phyloP scores from a whole-genome alignment of 1,140 invertebrate species.

The Manduca sexta region DNA sequence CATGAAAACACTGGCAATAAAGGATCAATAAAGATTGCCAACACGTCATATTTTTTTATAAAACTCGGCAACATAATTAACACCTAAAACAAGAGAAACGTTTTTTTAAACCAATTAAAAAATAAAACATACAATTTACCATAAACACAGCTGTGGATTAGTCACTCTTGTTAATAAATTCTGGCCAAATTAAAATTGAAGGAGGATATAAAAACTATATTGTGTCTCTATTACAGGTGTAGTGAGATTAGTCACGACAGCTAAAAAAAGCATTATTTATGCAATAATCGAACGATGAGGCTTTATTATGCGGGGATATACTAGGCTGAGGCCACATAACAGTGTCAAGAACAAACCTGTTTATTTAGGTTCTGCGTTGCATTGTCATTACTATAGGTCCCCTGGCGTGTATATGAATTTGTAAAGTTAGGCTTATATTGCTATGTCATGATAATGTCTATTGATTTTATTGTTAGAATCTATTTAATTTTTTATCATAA shows the following conservation, averaged over 20 bases:
- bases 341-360: slow-evolving; percentile 32
- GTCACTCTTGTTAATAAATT: slow-evolving; percentile 3
- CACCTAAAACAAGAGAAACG: no score
- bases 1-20: no score
- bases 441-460: no score
- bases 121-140: neutral
- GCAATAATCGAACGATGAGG: slow-evolving; percentile 32
- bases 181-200: neutral
- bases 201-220: neutral
- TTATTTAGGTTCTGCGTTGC: slow-evolving; percentile 4
- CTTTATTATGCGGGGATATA: slow-evolving; percentile 22
- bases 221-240: slow-evolving; percentile 7
- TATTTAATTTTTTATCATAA: no score
- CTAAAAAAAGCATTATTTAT: slow-evolving; percentile 28
- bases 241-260: slow-evolving; percentile 26
- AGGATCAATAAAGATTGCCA: no score
- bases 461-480: no score
- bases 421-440: neutral
- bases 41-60: no score
- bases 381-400: neutral
- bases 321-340: slow-evolving; percentile 32
- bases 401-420: neutral
- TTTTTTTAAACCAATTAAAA: no score
- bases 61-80: no score
- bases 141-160: slow-evolving; percentile 1